Percentiles rank a stretch among this genome's conserved stretches.
Evolutionary conservation across 1,140 invertebrate genomes (phyloP).

Genomic region (Dermatophagoides farinae): DNA sequence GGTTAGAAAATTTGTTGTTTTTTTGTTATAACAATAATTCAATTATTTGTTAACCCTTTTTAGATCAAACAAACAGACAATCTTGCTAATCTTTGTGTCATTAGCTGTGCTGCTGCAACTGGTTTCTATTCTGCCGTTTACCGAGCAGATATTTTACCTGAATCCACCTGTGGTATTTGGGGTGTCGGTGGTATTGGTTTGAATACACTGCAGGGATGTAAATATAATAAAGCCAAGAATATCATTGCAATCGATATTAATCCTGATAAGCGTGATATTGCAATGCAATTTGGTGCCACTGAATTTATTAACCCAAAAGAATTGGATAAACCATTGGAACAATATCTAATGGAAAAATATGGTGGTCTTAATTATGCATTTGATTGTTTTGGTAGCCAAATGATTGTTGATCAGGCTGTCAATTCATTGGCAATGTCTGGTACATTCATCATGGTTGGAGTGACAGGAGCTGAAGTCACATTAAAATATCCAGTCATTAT

Average conservation of each 20-base stretch:
- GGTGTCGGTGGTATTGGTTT: slow-evolving; percentile 32
- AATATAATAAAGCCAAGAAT: slow-evolving; percentile 28
- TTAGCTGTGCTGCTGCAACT: neutral
- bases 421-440: neutral
- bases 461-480: neutral
- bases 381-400: slow-evolving; percentile 29
- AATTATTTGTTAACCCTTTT: too few relatives aligned
- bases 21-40: too few relatives aligned
- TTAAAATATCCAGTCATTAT: neutral
- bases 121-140: neutral
- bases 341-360: slow-evolving; percentile 30
- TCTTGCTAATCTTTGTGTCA: neutral
- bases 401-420: neutral
- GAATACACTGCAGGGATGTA: slow-evolving; percentile 33
- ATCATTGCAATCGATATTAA: slow-evolving; percentile 34
- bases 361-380: slow-evolving; percentile 37
- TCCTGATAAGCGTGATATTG: slow-evolving; percentile 28
- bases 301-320: slow-evolving; percentile 26
- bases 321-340: slow-evolving; percentile 22
- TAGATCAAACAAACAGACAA: neutral
- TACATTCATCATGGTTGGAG: neutral
- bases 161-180: slow-evolving; percentile 31
- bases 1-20: slow-evolving; percentile 89
- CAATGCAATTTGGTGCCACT: slow-evolving; percentile 31
- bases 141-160: neutral